Base-by-base conservation (phyloP, 1,140 invertebrate genomes). In the Eriosoma lanigerum region DNA sequence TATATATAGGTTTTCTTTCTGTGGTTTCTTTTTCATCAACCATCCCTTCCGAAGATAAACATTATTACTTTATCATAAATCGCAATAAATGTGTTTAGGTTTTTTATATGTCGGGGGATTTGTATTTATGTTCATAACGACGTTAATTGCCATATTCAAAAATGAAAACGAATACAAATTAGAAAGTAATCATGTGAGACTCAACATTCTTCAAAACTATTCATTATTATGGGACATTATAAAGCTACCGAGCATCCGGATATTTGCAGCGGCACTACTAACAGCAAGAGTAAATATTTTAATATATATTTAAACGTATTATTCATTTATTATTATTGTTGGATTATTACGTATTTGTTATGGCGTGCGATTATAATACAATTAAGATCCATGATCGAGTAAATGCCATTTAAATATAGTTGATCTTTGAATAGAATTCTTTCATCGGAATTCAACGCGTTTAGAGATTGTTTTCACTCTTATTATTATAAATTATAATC, bases 91-190 rank as follows among this genome's bases (percentile, higher is more conserved):
- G 3, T 38, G 32, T 38, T 4, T 83, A 93, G 93, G 91, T 82
- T 99, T 98, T 86, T 88, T 99, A 3, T 93, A 92, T 85, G 97
- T 98, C 85, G 99, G 97, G 97, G 96, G 95, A 26, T 90, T 94
- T 84, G 87, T 95, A 1, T 99, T 99, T 86, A 88, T 99, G 29
- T 83, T 86, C 97, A 99, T 88, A 91, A 93, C 66, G 19, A 26
- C 38, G 19, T 29, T 70, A 9, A n/a, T 70, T 21, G 38, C 13
- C 6, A 38, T 70, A n/a, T 46, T 70, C 15, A 70, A 70, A 48
- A 70, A 46, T 9, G 66, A 70, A 46, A 46, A 46, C 13, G 5
- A 21, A 21, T 13, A 12, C n/a, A 46, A 6, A 21, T 46, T 29
- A 87, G 82, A 21, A 3, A 17, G 24, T 10, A 6, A 88, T 86